phyloP scores from a whole-genome alignment of 2,888 invertebrate genomes.

The Kryphioiulus occultus region DNA sequence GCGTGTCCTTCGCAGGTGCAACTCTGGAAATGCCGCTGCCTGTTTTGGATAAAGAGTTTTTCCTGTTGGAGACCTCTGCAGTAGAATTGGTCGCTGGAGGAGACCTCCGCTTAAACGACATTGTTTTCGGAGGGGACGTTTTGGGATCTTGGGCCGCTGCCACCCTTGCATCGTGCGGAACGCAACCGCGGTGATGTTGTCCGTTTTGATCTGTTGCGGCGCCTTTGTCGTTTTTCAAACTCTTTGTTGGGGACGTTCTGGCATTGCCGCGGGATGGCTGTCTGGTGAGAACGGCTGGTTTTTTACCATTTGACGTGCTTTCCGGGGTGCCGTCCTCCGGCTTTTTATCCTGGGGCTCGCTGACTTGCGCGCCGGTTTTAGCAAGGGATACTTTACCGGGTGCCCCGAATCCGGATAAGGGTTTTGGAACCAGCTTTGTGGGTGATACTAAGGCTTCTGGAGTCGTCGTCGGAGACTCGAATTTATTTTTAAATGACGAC shows the following conservation, averaged over 20 bases:
- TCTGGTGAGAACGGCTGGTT: background rate
- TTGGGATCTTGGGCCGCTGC: slow-evolving; percentile 27
- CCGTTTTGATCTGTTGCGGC: no score
- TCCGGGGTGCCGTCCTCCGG: background rate
- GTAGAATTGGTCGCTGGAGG: background rate
- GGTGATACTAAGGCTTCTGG: slow-evolving; percentile 17
- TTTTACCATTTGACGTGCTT: background rate
- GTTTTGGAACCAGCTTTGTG: background rate
- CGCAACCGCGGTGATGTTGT: slow-evolving; percentile 33
- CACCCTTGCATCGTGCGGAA: slow-evolving; percentile 18
- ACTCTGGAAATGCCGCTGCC: background rate
- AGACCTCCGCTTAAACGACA: background rate
- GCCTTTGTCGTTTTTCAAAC: background rate
- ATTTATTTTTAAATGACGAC: slow-evolving; percentile 50
- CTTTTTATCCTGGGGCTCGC: background rate
- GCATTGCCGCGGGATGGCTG: slow-evolving; percentile 2
- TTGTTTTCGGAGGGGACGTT: slow-evolving; percentile 37
- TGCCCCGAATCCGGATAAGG: background rate
- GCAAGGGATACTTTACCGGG: background rate
- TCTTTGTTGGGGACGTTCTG: slow-evolving; percentile 49
- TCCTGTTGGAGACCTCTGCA: background rate
- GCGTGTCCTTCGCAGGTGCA: background rate
- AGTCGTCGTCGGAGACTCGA: slow-evolving; percentile 50
- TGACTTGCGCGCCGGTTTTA: background rate
- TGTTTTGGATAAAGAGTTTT: slow-evolving; percentile 48